A percentile compares a stretch with the other conserved stretches of the same genome.
Evolutionary conservation across 2,888 invertebrate genomes (phyloP).

Genomic region (Sarcophaga variegata): DNA sequence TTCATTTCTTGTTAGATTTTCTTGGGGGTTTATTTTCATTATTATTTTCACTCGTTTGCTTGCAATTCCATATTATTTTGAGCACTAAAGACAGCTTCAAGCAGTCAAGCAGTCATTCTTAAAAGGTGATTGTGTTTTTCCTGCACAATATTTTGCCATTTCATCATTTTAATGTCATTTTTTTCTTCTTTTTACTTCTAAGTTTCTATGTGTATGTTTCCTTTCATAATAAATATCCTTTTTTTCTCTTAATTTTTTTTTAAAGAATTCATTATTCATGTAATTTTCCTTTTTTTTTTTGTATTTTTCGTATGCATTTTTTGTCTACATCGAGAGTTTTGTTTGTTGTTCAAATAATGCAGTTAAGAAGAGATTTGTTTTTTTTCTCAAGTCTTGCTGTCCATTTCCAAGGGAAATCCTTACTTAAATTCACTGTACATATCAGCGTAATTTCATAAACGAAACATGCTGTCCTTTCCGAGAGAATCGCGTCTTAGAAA

Average conservation of each 20-base stretch:
- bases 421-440: too few species aligned
- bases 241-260: not conserved
- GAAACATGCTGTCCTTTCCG: too few species aligned
- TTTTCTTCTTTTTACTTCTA: slow-evolving; percentile 2
- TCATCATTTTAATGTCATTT: slow-evolving; percentile 65
- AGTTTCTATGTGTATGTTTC: not conserved
- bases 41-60: not conserved
- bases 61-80: not conserved
- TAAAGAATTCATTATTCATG: not conserved
- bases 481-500: too few species aligned
- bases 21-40: not conserved
- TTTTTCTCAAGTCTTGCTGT: not conserved
- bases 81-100: slow-evolving; percentile 55
- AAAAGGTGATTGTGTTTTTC: slow-evolving; percentile 68
- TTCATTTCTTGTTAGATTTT: slow-evolving; percentile 27
- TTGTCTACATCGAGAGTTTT: not conserved
- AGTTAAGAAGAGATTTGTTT: not conserved
- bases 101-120: slow-evolving; percentile 65
- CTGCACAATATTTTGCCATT: slow-evolving; percentile 68
- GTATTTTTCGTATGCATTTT: not conserved
- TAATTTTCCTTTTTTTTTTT: not conserved
- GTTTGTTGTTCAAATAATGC: not conserved
- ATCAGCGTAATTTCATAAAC: too few species aligned
- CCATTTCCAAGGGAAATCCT: too few species aligned
- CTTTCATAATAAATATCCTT: not conserved